Evolutionary conservation across 2,113 vertebrate genomes (phyloP).

Genomic region (Seriola aureovittata): DNA sequence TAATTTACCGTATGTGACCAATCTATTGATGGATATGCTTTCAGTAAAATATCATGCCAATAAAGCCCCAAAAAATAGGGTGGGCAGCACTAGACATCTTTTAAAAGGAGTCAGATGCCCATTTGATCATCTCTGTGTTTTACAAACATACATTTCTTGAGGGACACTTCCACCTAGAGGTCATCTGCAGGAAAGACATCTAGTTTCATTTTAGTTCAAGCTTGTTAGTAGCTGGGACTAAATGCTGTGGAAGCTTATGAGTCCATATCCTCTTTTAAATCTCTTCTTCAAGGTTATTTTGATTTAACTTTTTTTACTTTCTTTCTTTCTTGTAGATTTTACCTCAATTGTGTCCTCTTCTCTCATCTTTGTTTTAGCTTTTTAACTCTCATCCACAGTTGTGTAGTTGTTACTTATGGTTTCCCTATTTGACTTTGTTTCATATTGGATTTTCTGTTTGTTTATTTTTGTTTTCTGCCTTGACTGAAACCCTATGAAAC

Average conservation of each 20-base stretch:
- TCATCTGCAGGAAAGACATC: conserved; percentile 21
- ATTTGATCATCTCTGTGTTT: neutral
- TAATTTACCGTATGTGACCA: neutral
- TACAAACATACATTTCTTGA: conserved; percentile 24
- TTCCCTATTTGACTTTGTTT: too few species aligned
- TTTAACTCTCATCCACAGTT: too few species aligned
- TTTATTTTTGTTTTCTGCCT: too few species aligned
- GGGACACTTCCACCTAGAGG: conserved; percentile 70
- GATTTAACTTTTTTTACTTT: neutral
- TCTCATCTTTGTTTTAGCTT: too few species aligned
- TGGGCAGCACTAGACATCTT: neutral
- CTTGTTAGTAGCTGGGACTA: neutral
- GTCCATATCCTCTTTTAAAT: neutral
- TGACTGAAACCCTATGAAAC: too few species aligned
- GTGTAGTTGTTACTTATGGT: too few species aligned
- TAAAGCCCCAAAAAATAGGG: neutral
- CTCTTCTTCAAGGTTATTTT: too few species aligned
- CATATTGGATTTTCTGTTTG: too few species aligned
- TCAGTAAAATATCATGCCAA: neutral
- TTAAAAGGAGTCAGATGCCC: neutral
- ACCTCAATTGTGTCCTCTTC: too few species aligned
- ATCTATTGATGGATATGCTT: neutral
- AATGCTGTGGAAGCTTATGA: too few species aligned
- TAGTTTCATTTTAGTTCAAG: neutral
- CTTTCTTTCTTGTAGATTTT: neutral